phyloP scores from a whole-genome alignment of 2,888 invertebrate species.

The Drosophila leonis region DNA sequence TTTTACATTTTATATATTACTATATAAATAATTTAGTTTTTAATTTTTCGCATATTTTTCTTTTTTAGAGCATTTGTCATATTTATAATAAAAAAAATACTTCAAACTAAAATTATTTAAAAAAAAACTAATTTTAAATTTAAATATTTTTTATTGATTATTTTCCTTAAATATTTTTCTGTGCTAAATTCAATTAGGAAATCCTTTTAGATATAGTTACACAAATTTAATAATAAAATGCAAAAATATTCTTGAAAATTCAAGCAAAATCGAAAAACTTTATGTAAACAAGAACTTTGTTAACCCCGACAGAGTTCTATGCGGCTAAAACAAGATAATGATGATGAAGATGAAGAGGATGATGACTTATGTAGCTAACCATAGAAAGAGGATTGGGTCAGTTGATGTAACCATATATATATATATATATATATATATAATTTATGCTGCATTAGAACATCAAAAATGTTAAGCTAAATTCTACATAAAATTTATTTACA shows the following conservation, averaged over 20 bases:
- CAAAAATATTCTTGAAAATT: constrained; percentile 25
- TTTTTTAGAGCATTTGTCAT: no score
- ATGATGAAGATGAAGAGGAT: not conserved
- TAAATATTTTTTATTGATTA: not conserved
- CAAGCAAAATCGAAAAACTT: not conserved
- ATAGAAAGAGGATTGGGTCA: constrained; percentile 19
- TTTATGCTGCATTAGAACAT: not conserved
- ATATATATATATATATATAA: not conserved
- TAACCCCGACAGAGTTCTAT: constrained; percentile 7
- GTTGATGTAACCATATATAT: constrained; percentile 3
- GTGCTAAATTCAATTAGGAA: not conserved
- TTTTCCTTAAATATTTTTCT: no score
- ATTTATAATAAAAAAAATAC: no score
- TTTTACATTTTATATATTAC: no score
- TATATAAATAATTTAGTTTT: no score
- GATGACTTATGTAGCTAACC: constrained; percentile 11
- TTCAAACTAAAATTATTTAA: no score
- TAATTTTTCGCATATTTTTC: no score
- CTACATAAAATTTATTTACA: constrained; percentile 18
- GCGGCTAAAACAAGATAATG: constrained; percentile 4
- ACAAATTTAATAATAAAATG: not conserved
- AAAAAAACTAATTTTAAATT: no score
- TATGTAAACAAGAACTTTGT: constrained; percentile 5
- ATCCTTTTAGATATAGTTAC: not conserved
- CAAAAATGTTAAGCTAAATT: not conserved